Base-by-base conservation (phyloP, 2,113 vertebrate genomes). In the Cebus imitator region DNA sequence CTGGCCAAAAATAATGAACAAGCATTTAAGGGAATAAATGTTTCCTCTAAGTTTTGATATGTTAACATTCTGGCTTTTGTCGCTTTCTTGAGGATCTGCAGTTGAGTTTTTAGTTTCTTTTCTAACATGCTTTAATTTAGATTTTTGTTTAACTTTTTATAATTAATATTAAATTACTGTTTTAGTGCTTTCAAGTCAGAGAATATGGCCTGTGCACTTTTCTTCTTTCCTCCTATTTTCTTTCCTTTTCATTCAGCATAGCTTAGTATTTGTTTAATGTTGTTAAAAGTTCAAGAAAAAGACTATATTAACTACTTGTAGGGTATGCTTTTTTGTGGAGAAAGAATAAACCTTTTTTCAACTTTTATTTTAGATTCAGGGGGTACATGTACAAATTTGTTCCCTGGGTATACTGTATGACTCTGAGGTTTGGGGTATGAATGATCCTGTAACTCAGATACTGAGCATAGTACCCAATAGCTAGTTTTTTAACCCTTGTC, bases 91-190 rank as follows among this genome's bases (percentile, higher is more conserved):
- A 27, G 9, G 61, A 43, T 58, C 57, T 78, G 30, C 5, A 6
- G 2, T 81, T 92, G 50, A 21, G 10, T 43, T 90, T 83, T 87
- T 48, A 37, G 52, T 81, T 76, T 95, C n/a, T 27, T 83, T 37
- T 70, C 57, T 86, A 21, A 5, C 7, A 6, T n/a, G 30, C 64
- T 86, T 83, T 43, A 21, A 25, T 68, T 52, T n/a, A 73, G 86
- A 52, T 93, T 91, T 89, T 14, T 73, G 61, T 76, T 96, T 80
- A 57, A 2, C 43, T 75, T 83, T 90, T 88, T 66, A 55, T 90
- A 88, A 40, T 25, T 64, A 58, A 83, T 43, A 27, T 81, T 14
- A 80, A 94, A 12, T 86, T 66, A n/a, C 5, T 55, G 35, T 75
- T 27, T 57, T 40, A 3, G 21, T 81, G 43, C 52, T 79, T 90